Evolutionary conservation across 2,113 vertebrate species (phyloP), one percentile per base, ranked within the genome.

Genomic region (Rhinichthys klamathensis): DNA sequence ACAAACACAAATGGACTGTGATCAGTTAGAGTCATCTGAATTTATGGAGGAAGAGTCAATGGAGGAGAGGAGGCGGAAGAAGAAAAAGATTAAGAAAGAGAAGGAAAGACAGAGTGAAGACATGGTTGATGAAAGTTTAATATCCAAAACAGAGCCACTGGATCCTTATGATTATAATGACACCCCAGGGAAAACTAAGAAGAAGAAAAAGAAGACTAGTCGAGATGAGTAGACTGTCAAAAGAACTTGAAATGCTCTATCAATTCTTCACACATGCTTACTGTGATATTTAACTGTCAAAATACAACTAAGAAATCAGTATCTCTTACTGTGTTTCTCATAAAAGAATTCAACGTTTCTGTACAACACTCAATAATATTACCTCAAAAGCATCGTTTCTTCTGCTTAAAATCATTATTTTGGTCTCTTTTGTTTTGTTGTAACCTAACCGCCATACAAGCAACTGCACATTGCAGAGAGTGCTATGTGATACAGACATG

Each of bases 141-240:
- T 73, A 76, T 84, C 90, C 4, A 95, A 94, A 90, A 70, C 16
- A 27, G 94, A 95, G 84, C 89, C 89, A 0, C 0, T 86, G 27
- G 92, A 94, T 86, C 2, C 0, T 46, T 90, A 79, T 4, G 80
- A 27, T 0, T 87, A 92, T 0, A 49, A 25, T 67, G 89, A 91
- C 21, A 46, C 25, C 16, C 85, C 54, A 0, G 86, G 12, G 3
- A 94, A 92, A 77, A 93, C 91, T 88, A 95, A 93, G 76, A 94
- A 94, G n/a, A 94, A 94, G 83, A 91, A 91, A 63, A 94, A 94
- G 51, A 92, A 91, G 89, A 93, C 90, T 91, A 88, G 41, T 12
- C 89, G 70, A 87, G 84, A 91, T 1, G 90, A 92, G 54, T 94
- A 91, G 87, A 82, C 1, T 56, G 21, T 21, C 27, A 30, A 30